Base-by-base conservation (phyloP, 2,888 invertebrate species). In the Agelastica alni region DNA sequence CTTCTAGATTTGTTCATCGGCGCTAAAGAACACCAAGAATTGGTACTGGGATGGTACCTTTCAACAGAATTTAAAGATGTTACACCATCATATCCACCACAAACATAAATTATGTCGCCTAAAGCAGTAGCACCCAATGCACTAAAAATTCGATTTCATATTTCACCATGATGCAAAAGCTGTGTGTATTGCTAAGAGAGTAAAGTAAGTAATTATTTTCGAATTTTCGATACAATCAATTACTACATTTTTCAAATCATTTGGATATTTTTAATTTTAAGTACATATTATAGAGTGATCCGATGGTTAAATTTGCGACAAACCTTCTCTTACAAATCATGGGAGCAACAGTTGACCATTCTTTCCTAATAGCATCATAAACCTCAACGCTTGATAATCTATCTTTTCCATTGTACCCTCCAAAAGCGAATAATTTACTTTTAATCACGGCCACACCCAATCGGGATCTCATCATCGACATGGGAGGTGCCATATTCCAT, bases 381-480 rank as follows among this genome's bases (percentile, higher is more conserved):
- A 91, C 87, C 77, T 94, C 93, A 1, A 93, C 93, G 1, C 91
- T 90, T 20, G 87, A 85, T 10, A 93, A 79, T 58, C 93, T 78
- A 71, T 93, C 91, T 37, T 82, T 81, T 1, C 94, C 93, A 75
- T 93, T 91, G 71, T 91, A 93, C 1, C 93, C 93, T 10, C 87
- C 88, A 70, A 93, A 89, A 1, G 92, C 93, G 69, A 86, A 89
- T 3, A 89, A 75, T 74, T 85, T 83, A 66, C 90, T 88, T 67
- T 87, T 83, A 67, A 92, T 81, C 0, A 93, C 92, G 13, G 92
- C 89, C 0, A 93, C 92, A 0, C 93, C 93, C 2, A 93, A 88
- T 41, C 92, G 78, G 53, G 90, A 90, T 51, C 93, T 80, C 56
- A 91, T 81, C 80, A 91, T 92, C 5, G 87, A 87, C 92, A 93